Conservation (phyloP, 1,140 invertebrate species). For the Drosophila malerkotliana region DNA sequence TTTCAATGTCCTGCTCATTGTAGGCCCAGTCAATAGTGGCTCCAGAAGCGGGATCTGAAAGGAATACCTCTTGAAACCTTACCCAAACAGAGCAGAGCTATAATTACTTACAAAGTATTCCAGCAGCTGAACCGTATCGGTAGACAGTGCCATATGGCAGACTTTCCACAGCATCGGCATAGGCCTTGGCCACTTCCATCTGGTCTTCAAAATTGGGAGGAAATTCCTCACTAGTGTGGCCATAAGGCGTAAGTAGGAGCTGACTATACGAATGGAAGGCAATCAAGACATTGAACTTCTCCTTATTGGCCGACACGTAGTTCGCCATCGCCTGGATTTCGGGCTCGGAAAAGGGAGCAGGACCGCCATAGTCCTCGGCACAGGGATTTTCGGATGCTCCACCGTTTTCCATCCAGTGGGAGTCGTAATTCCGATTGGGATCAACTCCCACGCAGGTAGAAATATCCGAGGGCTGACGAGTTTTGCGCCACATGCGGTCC, state of each 20-base stretch:
- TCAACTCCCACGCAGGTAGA: slow-evolving; percentile 87
- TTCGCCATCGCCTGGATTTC: slow-evolving; percentile 88
- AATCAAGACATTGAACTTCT: slow-evolving; percentile 85
- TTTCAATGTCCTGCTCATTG: slow-evolving; percentile 85
- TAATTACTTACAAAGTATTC: slow-evolving; percentile 85
- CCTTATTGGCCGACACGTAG: slow-evolving; percentile 84
- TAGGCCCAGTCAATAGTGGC: slow-evolving; percentile 89
- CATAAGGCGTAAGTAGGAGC: slow-evolving; percentile 85
- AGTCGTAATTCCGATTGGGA: slow-evolving; percentile 89
- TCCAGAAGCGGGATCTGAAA: slow-evolving; percentile 84
- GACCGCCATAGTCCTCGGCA: slow-evolving; percentile 88
- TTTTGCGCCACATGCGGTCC: slow-evolving; percentile 85
- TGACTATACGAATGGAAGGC: slow-evolving; percentile 86
- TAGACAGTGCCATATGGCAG: slow-evolving; percentile 85
- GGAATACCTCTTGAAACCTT: not conserved
- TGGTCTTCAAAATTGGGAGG: slow-evolving; percentile 85
- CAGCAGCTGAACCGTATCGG: slow-evolving; percentile 84
- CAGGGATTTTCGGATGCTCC: slow-evolving; percentile 85
- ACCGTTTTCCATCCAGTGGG: slow-evolving; percentile 86
- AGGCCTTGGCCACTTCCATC: slow-evolving; percentile 84
- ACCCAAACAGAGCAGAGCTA: not conserved
- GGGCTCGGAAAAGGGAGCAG: slow-evolving; percentile 90
- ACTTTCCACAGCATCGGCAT: slow-evolving; percentile 83
- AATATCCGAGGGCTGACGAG: slow-evolving; percentile 70
- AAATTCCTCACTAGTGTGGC: slow-evolving; percentile 83